Base-by-base conservation (phyloP, 2,113 vertebrate species). In the Gallinago jamesoni region DNA sequence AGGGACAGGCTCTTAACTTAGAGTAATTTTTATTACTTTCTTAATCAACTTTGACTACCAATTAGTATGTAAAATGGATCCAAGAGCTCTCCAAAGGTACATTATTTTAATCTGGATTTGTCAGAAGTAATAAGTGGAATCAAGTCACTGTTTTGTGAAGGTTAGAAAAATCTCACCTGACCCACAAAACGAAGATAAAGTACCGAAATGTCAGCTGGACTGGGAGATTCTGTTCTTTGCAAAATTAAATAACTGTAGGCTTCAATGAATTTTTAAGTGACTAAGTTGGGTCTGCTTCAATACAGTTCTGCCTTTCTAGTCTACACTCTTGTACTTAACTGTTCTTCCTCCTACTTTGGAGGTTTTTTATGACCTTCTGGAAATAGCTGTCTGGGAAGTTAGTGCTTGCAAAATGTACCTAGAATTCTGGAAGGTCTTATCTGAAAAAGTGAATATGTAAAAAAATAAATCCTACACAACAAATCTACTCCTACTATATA, bases 251-350 rank as follows among this genome's bases (percentile, higher is more conserved):
- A 79, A 94, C 68, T 90, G 68, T 37, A 74, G 79, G 76, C 64
- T 86, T 86, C 72, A 86, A 81, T 91, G 78, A 92, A 96, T 94
- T 87, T 86, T 91, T 95, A 90, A 92, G 82, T 75, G 56, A 75
- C 75, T 77, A 77, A 84, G 43, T 15, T 70, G 55, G 30, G 63
- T 47, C 37, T 55, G 1, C 59, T 80, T 93, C 55, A 80, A 5
- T 23, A 22, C 4, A 52, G n/a, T 55, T 82, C 81, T 85, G 78
- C 15, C 75, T 43, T 86, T 84, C 63, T 4, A 90, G 18, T 47
- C 79, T 75, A 66, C 25, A 59, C 47, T 80, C 43, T 39, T 74
- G 24, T 48, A 35, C 33, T 70, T 43, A 70, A 37, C 78, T 87
- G 63, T 30, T 70, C 33, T 57, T 56, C 47, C 53, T 73, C 35